Evolutionary conservation across 2,888 invertebrate genomes (phyloP).

Genomic region (Eretmocerus hayati): DNA sequence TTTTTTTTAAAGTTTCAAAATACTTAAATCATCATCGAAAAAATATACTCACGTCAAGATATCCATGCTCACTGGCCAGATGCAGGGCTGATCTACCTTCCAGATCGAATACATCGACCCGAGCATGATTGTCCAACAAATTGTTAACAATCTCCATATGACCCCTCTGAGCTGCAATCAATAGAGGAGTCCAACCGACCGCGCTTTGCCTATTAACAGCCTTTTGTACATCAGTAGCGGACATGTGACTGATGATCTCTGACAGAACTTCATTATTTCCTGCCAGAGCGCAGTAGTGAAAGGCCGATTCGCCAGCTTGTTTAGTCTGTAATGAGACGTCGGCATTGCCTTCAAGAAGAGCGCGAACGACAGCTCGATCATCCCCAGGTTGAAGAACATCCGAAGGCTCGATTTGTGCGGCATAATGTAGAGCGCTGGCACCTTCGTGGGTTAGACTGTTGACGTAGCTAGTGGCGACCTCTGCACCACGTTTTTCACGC

Average conservation of each 20-base stretch:
- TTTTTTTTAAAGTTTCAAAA: no score
- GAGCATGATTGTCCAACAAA: conserved; percentile 85
- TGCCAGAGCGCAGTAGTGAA: conserved; percentile 90
- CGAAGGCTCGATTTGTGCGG: conserved; percentile 79
- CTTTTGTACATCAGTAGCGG: conserved; percentile 81
- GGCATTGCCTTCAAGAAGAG: conserved; percentile 85
- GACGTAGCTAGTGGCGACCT: conserved; percentile 75
- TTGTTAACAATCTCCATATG: conserved; percentile 91
- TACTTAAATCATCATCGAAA: no score
- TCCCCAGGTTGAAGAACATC: conserved; percentile 68
- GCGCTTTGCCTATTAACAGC: conserved; percentile 91
- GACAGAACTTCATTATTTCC: conserved; percentile 93
- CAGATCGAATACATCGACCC: conserved; percentile 97
- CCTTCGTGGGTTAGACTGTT: conserved; percentile 87
- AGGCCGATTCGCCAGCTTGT: conserved; percentile 84
- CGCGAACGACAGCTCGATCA: conserved; percentile 80
- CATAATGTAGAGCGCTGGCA: conserved; percentile 90
- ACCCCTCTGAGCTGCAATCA: conserved; percentile 93
- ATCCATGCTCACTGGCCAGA: conserved; percentile 90
- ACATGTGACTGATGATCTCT: conserved; percentile 90
- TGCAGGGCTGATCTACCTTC: conserved; percentile 94
- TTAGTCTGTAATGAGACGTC: conserved; percentile 80
- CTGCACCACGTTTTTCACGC: conserved; percentile 66
- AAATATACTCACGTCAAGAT: conserved; percentile 50
- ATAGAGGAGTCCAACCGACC: conserved; percentile 93